Evolutionary conservation across 2,113 vertebrate genomes (phyloP), one percentile per base, ranked within the genome.

Genomic region (Ochotona princeps): DNA sequence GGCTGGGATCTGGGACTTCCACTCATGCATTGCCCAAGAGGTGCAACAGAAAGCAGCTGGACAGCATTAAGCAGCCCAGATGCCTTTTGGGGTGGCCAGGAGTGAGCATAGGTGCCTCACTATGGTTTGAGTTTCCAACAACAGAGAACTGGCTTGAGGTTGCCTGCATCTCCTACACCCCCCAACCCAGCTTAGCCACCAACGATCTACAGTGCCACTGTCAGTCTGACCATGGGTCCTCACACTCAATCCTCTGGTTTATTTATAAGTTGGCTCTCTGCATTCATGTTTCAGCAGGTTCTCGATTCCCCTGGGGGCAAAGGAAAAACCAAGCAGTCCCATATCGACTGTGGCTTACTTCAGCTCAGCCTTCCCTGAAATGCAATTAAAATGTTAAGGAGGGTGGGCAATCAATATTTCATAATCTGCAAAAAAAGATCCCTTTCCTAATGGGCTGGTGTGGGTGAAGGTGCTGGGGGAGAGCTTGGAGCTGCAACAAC

Each of bases 371-470:
- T 73, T 74, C 90, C 86, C 90, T 61, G 80, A 93, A 83, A 89
- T 65, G 75, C 90, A 94, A 91, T 94, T 95, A 93, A 92, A 89
- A 89, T 69, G 57, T 69, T 81, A 70, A 82, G 75, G 21, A 76
- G 44, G 65, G 69, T n/a, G 38, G 65, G 23, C 60, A 69, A 93
- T 94, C 92, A 85, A 95, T 91, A 94, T 92, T 93, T 89, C 44
- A 83, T 74, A 66, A 82, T 79, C 80, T 73, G 30, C 49, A 57
- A 57, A 7, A 30, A 82, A 86, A 72, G 32, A 32, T 11, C 5
- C 63, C 32, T 5, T 82, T 86, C 32, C 12, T 85, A 84, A 78
- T 89, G 90, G 83, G 47, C n/a, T 38, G 61, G 7, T 63, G n/a
- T 70, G n/a, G 28, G 21, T 49, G 49, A 20, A n/a, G 72, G 72